phyloP scores from a whole-genome alignment of 2,797 vertebrate genomes.

The Microchirus variegatus region DNA sequence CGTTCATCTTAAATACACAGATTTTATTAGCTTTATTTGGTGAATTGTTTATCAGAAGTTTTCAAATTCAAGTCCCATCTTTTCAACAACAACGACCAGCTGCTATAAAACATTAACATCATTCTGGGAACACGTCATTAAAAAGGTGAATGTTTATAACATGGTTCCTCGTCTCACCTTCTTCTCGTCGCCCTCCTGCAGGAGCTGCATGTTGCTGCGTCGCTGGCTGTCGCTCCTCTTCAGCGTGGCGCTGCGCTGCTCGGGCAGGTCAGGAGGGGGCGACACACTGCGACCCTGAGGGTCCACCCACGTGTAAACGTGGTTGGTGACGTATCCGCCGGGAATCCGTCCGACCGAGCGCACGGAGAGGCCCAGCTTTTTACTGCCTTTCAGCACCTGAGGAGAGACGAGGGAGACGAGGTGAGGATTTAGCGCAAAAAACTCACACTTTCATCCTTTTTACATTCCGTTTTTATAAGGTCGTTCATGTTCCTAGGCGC shows the following conservation, averaged over 20 bases:
- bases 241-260: slow-evolving; percentile 84
- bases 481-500: no score
- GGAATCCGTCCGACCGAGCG: slow-evolving; percentile 93
- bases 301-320: slow-evolving; percentile 98
- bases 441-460: slow-evolving; percentile 3
- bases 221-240: slow-evolving; percentile 83
- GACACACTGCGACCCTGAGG: slow-evolving; percentile 86
- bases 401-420: slow-evolving; percentile 33
- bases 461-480: slow-evolving; percentile 2
- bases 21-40: no score
- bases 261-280: slow-evolving; percentile 83
- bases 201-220: slow-evolving; percentile 91
- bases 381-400: slow-evolving; percentile 95
- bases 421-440: background rate
- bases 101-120: no score
- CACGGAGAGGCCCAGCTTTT: slow-evolving; percentile 91
- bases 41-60: no score
- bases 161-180: slow-evolving; percentile 81
- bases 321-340: slow-evolving; percentile 94
- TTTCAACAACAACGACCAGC: no score
- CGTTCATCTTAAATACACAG: no score
- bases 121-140: no score
- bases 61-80: no score
- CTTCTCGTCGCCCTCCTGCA: slow-evolving; percentile 95
- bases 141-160: no score